Base-by-base conservation (phyloP, 1,140 invertebrate genomes). In the Notospermus geniculatus region DNA sequence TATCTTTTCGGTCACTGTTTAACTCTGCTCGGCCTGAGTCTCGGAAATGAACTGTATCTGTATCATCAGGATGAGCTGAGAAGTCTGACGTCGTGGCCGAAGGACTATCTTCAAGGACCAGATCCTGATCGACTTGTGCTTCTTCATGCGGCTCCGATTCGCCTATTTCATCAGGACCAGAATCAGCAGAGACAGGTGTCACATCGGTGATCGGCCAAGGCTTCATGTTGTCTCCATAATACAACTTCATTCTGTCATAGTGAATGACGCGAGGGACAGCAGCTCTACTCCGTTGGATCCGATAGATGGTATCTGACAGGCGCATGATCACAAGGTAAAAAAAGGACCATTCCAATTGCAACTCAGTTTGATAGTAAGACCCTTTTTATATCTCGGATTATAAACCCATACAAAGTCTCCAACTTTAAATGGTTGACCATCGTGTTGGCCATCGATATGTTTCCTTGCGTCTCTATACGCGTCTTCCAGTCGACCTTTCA, bases 231-330 rank as follows among this genome's bases (percentile, higher is more conserved):
- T 36, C 15, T 36, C 32, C 32, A 4, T 7, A 55, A 52, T 62
- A 65, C 9, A 41, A 19, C 55, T 65, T 65, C 22, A 65, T 22
- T 52, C 55, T 53, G 56, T 65, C 57, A 28, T 63, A 54, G 22
- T 63, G 60, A 15, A 60, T 58, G 25, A 63, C 57, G 39, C 59
- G 58, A 19, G 55, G 1, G 32, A 15, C 32, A 32, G 45, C 62
- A 1, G 15, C 13, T 45, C 22, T 50, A 19, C 46, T 28, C 27
- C 22, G n/a, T 41, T 57, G 46, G n/a, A 62, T 62, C 50, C 41
- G 28, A 36, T 62, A 65, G 19, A 55, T 17, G 2, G 61, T 41
- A 61, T 65, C 64, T 55, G 57, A 61, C 7, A 62, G n/a, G 5
- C 46, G 59, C 11, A 63, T 43, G 2, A 59, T 45, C 4, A 66